A percentile compares a stretch with the other conserved stretches of the same genome.
These are phyloP conservation scores for Echinarachnius parma DNA, from an alignment of 53 echinoderm and acorn worm species.

Conservation along the genomic window DNA sequence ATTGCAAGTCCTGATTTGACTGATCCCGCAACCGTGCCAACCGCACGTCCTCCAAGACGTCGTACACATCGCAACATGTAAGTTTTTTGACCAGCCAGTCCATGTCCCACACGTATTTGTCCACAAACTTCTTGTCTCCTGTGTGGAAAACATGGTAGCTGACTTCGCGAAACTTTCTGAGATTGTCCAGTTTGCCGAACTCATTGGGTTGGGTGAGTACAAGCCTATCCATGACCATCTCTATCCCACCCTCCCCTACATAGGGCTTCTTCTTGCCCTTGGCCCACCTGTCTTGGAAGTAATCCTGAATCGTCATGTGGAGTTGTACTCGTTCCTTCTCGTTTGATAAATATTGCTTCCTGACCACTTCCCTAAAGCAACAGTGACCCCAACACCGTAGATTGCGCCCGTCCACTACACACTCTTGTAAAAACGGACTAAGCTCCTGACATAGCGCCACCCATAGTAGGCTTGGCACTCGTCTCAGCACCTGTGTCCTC, in stretches of 20 bases:
- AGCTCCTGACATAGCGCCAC: constrained; percentile 79
- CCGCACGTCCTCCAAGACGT: constrained; percentile 70
- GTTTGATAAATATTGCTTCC: constrained; percentile 62
- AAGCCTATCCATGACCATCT: constrained; percentile 71
- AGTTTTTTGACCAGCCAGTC: constrained; percentile 80
- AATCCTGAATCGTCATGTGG: constrained; percentile 72
- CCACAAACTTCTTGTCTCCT: constrained; percentile 83
- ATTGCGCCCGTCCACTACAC: constrained; percentile 54
- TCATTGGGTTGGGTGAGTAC: constrained; percentile 66
- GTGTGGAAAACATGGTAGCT: constrained; percentile 77
- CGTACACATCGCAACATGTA: constrained; percentile 71
- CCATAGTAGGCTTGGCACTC: constrained; percentile 82
- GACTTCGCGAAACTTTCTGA: constrained; percentile 73
- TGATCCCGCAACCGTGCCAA: constrained; percentile 50
- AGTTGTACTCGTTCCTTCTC: constrained; percentile 55
- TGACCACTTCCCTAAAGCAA: constrained; percentile 65
- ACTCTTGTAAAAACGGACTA: constrained; percentile 60
- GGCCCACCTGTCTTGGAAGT: constrained; percentile 84
- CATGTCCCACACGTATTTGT: constrained; percentile 83
- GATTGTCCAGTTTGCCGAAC: constrained; percentile 68
- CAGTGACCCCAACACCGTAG: constrained; percentile 69
- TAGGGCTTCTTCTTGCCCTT: constrained; percentile 90
- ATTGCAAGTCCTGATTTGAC: constrained; percentile 63
- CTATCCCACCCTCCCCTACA: constrained; percentile 83
- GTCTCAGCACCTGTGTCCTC: constrained; percentile 58